Base-by-base conservation (phyloP, 37 sponge, comb jelly and placozoan species). In the Cliona cf. orientalis region DNA sequence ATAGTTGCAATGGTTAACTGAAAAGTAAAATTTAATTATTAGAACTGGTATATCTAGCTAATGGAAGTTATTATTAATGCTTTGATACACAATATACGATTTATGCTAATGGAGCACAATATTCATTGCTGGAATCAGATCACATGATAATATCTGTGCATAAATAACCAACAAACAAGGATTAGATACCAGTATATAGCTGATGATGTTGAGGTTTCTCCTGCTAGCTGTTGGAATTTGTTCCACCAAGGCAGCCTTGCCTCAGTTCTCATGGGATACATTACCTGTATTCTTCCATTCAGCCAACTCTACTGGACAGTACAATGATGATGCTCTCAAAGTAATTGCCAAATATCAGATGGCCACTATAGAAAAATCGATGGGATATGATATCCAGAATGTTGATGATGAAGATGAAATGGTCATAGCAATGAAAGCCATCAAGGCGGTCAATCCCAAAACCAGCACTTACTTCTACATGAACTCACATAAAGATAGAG, bases 261-360 rank as follows among this genome's bases (percentile, higher is more conserved):
- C 86, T 46, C 77, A 58, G 56, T 84, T 86, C 74, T 76, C 71
- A 62, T 86, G 87, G 87, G 80, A 86, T 46, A 86, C 79, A 2
- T 58, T 86, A 14, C 87, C 79, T 7, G 87, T 86, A 23, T 86
- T 75, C 74, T 75, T 68, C 49, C 87, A 86, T 49, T 69, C 76
- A 6, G 26, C 69, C 60, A 78, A 86, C 80, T 23, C 66, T 21
- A 86, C 39, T 78, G 87, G 87, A 12, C 73, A 34, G 38, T 86
- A 76, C 74, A 59, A 1, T 58, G 66, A 22, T 2, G 71, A 68
- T 2, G 61, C 87, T 17, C 35, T 86, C 14, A 32, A 80, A 5
- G 25, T 58, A 14, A 66, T 79, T 34, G 80, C 88, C 45, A 72
- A 66, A 56, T 87, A 42, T 73, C 37, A 55, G 11, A 72, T 87